These are phyloP conservation scores for Eilema griseolum DNA, from an alignment of 2,888 invertebrate species.

Conservation along the genomic window DNA sequence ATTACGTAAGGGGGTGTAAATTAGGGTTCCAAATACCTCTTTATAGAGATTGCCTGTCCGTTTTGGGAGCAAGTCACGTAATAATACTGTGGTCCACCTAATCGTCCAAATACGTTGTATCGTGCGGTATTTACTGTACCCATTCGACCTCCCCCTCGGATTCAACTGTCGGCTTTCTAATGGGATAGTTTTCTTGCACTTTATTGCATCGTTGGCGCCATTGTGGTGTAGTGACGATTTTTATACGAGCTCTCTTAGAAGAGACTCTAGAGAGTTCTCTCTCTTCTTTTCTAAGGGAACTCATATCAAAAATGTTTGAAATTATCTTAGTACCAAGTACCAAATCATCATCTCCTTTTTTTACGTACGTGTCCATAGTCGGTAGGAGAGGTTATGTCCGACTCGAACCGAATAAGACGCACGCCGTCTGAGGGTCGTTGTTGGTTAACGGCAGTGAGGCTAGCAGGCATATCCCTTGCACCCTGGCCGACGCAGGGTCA, in stretches of 20 bases:
- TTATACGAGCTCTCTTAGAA: background rate
- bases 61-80: slow-evolving; percentile 79
- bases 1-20: slow-evolving; percentile 84
- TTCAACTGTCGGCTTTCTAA: slow-evolving; percentile 27
- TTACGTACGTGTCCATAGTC: too few species aligned
- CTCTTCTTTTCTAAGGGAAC: too few species aligned
- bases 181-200: slow-evolving; percentile 39
- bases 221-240: background rate
- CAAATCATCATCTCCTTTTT: too few species aligned
- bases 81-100: slow-evolving; percentile 78
- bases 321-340: too few species aligned
- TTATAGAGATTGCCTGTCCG: slow-evolving; percentile 82
- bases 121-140: slow-evolving; percentile 66
- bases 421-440: too few species aligned
- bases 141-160: slow-evolving; percentile 46
- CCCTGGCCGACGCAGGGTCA: too few species aligned
- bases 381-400: too few species aligned
- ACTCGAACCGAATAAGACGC: too few species aligned
- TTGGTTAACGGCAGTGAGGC: too few species aligned
- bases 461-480: too few species aligned
- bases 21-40: slow-evolving; percentile 83
- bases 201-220: slow-evolving; percentile 37
- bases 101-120: slow-evolving; percentile 62
- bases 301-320: too few species aligned
- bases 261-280: too few species aligned